Conservation (phyloP, 2,888 invertebrate genomes). For the Diachrysia chrysitis region DNA sequence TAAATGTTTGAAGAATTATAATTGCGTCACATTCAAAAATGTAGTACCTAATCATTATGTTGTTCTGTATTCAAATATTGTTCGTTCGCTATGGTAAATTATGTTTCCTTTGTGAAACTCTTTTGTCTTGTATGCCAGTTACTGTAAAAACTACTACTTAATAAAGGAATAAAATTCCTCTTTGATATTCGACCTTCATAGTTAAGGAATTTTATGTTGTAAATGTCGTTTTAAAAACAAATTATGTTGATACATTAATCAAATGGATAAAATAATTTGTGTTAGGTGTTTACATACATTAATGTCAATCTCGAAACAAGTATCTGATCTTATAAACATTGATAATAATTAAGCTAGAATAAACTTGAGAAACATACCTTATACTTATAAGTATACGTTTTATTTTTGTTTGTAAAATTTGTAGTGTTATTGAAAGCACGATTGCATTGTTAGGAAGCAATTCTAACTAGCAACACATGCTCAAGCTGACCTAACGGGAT, state of each 20-base stretch:
- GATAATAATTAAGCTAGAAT: not conserved
- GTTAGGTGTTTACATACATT: not conserved
- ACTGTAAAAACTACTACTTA: constrained; percentile 4
- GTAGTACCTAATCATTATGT: not conserved
- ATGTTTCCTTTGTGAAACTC: constrained; percentile 26
- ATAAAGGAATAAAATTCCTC: constrained; percentile 15
- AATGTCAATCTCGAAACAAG: constrained; percentile 4
- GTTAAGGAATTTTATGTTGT: constrained; percentile 4
- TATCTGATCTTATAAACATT: constrained; percentile 4
- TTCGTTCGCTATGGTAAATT: constrained; percentile 19
- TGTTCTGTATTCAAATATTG: constrained; percentile 13
- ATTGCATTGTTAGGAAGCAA: not conserved
- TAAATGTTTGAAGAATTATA: too few relatives aligned
- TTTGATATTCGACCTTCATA: not conserved
- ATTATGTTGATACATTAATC: constrained; percentile 4
- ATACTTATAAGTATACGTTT: not conserved
- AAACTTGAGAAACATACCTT: not conserved
- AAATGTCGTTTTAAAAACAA: not conserved
- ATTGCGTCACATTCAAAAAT: not conserved
- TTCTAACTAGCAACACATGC: constrained; percentile 20
- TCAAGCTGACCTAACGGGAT: constrained; percentile 44
- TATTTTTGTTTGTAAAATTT: not conserved
- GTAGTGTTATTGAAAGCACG: not conserved
- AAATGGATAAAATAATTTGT: not conserved
- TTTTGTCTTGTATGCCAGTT: constrained; percentile 13